Conservation (phyloP, 2,797 vertebrate species). For the Scomberomorus guttatus region DNA sequence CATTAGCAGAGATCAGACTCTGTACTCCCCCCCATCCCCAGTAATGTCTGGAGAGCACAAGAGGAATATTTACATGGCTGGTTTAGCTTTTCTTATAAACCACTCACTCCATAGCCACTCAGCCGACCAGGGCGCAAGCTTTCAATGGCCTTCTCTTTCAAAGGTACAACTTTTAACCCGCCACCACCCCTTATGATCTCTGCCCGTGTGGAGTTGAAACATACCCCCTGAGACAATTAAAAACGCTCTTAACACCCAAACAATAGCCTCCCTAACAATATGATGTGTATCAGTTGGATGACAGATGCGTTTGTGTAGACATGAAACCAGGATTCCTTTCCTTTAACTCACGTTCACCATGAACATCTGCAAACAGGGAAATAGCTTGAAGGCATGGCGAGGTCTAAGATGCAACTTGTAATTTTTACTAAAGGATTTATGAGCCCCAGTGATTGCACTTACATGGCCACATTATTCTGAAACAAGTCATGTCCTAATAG, state of each 20-base stretch:
- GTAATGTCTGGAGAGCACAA: slow-evolving; percentile 54
- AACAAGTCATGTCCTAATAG: slow-evolving; percentile 7
- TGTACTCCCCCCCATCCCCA: slow-evolving; percentile 32
- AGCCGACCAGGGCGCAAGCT: slow-evolving; percentile 1
- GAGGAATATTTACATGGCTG: slow-evolving; percentile 68
- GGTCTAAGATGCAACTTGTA: slow-evolving; percentile 48
- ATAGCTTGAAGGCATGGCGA: slow-evolving; percentile 36
- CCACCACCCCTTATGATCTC: slow-evolving; percentile 26
- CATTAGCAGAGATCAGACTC: slow-evolving; percentile 76
- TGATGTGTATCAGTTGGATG: slow-evolving; percentile 10
- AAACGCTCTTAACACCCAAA: slow-evolving; percentile 25
- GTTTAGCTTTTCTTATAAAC: slow-evolving; percentile 62
- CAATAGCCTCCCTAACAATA: slow-evolving; percentile 15
- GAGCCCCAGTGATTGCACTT: slow-evolving; percentile 20
- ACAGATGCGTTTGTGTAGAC: slow-evolving; percentile 35
- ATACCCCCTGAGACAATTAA: slow-evolving; percentile 18
- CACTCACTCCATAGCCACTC: slow-evolving; percentile 50
- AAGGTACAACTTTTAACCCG: slow-evolving; percentile 32
- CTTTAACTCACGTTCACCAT: slow-evolving; percentile 40
- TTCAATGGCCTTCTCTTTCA: slow-evolving; percentile 44
- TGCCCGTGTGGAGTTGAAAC: slow-evolving; percentile 19
- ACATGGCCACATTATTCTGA: slow-evolving; percentile 3
- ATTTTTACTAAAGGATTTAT: slow-evolving; percentile 54
- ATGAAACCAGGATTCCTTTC: slow-evolving; percentile 66
- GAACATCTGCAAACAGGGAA: slow-evolving; percentile 59